Conservation (phyloP, 2,888 invertebrate species). For the Drosophila aldrichi region DNA sequence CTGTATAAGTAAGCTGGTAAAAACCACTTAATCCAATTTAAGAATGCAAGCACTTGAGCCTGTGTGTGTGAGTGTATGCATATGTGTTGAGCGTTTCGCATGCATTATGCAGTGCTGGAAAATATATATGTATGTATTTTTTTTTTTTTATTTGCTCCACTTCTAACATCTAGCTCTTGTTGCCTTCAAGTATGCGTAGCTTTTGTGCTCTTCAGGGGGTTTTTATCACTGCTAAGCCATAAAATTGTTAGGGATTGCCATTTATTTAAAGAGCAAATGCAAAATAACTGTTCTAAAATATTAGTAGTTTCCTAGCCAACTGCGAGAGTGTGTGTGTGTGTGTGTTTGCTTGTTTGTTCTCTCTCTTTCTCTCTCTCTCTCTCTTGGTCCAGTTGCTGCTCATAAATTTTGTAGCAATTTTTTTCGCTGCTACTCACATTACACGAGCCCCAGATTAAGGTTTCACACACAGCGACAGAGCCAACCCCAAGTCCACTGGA, state of each 20-base stretch:
- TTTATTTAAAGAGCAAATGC: conserved; percentile 37
- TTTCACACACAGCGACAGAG: conserved; percentile 3
- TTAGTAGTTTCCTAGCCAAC: conserved; percentile 10
- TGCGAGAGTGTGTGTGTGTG: conserved; percentile 2
- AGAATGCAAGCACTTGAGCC: conserved; percentile 80
- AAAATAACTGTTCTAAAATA: conserved; percentile 44
- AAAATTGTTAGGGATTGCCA: conserved; percentile 47
- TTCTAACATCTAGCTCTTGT: not conserved
- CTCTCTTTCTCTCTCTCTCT: conserved; percentile 23
- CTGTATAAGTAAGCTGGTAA: conserved; percentile 44
- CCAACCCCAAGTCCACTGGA: conserved; percentile 15
- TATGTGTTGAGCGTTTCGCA: conserved; percentile 34
- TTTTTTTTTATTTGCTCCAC: not conserved
- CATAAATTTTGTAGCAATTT: conserved; percentile 69
- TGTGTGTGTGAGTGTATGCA: conserved; percentile 18
- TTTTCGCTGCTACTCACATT: conserved; percentile 47
- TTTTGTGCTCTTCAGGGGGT: conserved; percentile 38
- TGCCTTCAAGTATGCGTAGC: conserved; percentile 45
- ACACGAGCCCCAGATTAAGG: conserved; percentile 46
- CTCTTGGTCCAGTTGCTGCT: conserved; percentile 37
- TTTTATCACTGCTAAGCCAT: conserved; percentile 57
- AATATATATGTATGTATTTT: conserved; percentile 30
- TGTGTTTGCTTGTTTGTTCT: conserved; percentile 4
- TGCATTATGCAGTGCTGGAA: conserved; percentile 48
- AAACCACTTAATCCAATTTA: conserved; percentile 81